Conservation (phyloP, 2,888 invertebrate species). For the Eilema depressum region DNA sequence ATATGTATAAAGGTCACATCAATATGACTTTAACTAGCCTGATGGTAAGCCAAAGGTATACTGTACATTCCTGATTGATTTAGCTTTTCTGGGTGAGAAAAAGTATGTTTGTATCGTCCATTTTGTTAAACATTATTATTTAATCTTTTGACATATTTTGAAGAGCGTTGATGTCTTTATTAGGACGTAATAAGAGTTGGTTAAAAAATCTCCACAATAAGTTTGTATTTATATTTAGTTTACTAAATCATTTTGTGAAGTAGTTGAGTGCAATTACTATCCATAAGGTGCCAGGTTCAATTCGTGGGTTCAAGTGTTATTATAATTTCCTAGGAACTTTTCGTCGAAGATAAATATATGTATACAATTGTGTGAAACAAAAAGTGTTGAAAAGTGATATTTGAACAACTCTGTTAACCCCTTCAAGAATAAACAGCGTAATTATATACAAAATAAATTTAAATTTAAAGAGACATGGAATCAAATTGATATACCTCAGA, state of each 20-base stretch:
- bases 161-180: constrained; percentile 67
- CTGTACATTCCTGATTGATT: not conserved
- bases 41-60: no score
- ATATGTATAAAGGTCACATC: no score
- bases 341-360: no score
- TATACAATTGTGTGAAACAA: no score
- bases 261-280: not conserved
- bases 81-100: not conserved
- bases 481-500: constrained; percentile 8
- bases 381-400: not conserved
- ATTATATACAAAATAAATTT: not conserved
- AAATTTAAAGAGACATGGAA: constrained; percentile 4
- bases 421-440: not conserved
- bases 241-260: no score
- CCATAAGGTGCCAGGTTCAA: not conserved
- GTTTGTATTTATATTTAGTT: not conserved
- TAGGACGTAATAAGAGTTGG: constrained; percentile 19
- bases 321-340: no score
- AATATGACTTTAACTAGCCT: no score
- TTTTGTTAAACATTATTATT: not conserved
- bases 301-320: not conserved
- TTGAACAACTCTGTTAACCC: not conserved
- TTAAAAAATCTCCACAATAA: not conserved
- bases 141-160: not conserved
- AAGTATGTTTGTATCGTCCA: no score